These are phyloP conservation scores for Aleadryas rufinucha DNA, from an alignment of 2,113 vertebrate genomes.

Conservation along the genomic window DNA sequence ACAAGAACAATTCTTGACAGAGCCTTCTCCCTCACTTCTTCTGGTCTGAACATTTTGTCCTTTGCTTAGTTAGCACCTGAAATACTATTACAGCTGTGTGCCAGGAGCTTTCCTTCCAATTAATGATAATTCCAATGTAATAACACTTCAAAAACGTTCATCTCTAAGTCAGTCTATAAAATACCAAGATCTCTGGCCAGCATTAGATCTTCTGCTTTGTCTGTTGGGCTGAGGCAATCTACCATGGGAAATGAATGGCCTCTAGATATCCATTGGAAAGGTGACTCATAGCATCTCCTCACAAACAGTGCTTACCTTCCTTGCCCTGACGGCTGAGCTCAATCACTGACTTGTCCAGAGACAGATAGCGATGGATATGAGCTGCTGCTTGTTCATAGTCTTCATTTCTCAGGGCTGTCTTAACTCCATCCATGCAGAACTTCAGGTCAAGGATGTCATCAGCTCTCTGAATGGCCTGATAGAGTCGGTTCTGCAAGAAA, in stretches of 20 bases:
- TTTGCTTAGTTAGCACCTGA: background rate
- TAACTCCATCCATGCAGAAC: conserved; percentile 98
- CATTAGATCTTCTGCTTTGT: background rate
- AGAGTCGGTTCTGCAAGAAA: conserved; percentile 88
- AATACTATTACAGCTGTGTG: background rate
- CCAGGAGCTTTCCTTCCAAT: background rate
- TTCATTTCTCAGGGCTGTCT: conserved; percentile 88
- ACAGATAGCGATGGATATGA: conserved; percentile 95
- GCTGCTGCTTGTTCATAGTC: conserved; percentile 97
- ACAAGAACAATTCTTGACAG: background rate
- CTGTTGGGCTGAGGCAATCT: background rate
- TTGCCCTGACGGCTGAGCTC: conserved; percentile 95
- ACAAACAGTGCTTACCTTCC: conserved; percentile 75
- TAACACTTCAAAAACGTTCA: background rate
- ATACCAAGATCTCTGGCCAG: background rate
- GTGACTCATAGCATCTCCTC: background rate
- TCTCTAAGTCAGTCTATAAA: background rate
- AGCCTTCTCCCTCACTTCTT: background rate
- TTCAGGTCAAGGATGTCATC: conserved; percentile 97
- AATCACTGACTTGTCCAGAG: conserved; percentile 95
- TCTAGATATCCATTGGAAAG: background rate
- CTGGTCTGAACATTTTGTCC: background rate
- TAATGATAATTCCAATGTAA: background rate
- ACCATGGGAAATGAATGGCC: background rate
- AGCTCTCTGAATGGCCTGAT: conserved; percentile 95